These are phyloP conservation scores for Muscicapa adusta DNA, from an alignment of 2,113 vertebrate genomes.

Conservation along the genomic window DNA sequence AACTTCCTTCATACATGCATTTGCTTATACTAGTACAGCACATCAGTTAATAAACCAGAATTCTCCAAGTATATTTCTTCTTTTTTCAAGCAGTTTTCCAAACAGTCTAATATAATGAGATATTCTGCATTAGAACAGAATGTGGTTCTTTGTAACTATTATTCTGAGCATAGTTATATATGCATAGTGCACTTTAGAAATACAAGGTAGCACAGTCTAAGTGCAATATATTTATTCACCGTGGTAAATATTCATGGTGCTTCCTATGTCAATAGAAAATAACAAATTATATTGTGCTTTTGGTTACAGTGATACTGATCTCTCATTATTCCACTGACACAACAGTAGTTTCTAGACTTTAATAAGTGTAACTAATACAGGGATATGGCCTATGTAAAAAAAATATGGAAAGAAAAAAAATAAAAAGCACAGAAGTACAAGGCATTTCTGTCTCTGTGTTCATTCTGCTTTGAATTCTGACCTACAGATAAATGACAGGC, in stretches of 20 bases:
- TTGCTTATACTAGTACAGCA: background rate
- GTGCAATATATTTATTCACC: background rate
- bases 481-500: background rate
- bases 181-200: background rate
- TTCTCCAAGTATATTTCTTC: background rate
- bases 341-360: background rate
- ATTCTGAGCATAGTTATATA: background rate
- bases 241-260: conserved; percentile 26
- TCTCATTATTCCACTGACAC: conserved; percentile 23
- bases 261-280: conserved; percentile 29
- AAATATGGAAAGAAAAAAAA: background rate
- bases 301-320: background rate
- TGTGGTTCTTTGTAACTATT: background rate
- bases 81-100: background rate
- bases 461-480: background rate
- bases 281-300: conserved; percentile 3
- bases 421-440: background rate
- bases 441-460: background rate
- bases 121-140: background rate
- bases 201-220: background rate
- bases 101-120: background rate
- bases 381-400: background rate
- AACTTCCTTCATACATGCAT: background rate
- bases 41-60: background rate
- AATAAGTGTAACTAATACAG: background rate